Evolutionary conservation across 1,140 invertebrate species (phyloP).

Genomic region (Aphaenogaster rudis): DNA sequence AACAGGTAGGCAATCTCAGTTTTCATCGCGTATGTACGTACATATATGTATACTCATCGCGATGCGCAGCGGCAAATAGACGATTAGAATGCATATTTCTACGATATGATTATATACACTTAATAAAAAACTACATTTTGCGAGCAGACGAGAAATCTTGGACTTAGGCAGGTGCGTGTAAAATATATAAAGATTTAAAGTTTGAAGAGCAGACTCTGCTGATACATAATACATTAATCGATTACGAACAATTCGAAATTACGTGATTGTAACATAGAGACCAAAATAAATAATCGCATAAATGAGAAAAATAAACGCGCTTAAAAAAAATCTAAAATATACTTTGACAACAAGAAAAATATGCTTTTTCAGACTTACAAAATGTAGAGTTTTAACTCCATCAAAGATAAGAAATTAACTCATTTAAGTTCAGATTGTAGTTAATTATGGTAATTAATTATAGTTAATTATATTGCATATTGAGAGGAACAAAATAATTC

Average conservation of each 20-base stretch:
- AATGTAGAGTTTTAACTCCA: neutral
- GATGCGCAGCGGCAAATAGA: conserved; percentile 34
- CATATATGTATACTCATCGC: conserved; percentile 24
- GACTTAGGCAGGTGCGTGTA: neutral
- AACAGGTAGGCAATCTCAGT: conserved; percentile 74
- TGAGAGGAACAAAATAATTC: neutral
- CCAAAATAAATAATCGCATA: neutral
- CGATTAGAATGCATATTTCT: conserved; percentile 32
- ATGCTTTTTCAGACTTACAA: neutral
- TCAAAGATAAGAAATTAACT: neutral
- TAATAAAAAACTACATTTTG: conserved; percentile 23
- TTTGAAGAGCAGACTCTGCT: conserved; percentile 63
- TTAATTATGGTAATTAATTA: too few species aligned
- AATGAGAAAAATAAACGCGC: neutral
- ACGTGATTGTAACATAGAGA: neutral
- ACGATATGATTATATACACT: neutral
- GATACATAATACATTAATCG: neutral
- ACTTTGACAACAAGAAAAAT: neutral
- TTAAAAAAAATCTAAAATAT: neutral
- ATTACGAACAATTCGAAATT: neutral
- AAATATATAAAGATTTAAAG: conserved; percentile 9
- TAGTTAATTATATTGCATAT: neutral
- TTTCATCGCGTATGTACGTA: conserved; percentile 22
- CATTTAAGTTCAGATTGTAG: neutral
- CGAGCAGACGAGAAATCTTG: neutral